Evolutionary conservation across 1,140 invertebrate genomes (phyloP), one percentile per base, ranked within the genome.

Genomic region (Ceratina australensis): DNA sequence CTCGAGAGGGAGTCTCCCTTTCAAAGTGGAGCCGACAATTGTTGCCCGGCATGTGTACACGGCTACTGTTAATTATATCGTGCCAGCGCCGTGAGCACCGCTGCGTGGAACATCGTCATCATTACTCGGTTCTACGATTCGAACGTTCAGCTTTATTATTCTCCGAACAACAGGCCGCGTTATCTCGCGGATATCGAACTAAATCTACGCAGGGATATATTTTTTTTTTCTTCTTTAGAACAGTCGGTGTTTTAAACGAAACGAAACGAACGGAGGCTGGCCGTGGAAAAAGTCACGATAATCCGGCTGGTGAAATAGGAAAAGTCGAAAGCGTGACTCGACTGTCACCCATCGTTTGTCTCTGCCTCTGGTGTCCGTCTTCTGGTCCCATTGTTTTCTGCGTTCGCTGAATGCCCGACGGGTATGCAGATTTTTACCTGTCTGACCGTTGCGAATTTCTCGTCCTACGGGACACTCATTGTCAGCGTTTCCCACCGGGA

Each of bases 11-110:
- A 76, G 74, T 74, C 59, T 52, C 59, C 22, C 26, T 78, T 61
- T 81, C 81, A 85, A 86, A 86, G 78, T 49, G 50, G 4, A 22
- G 67, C 84, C 84, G 84, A 79, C 84, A 86, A 68, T 86, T 86
- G 71, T 68, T 85, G 52, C 78, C 64, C 60, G 72, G n/a, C 13
- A 20, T 75, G 52, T 72, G 68, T 63, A 80, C 71, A 60, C 72
- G 67, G 84, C 84, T 86, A 86, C 84, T 81, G 84, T 86, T 86
- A 86, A 86, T 86, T 86, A 86, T 60, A 77, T 74, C 72, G 54
- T 80, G 76, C 76, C 68, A 76, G 24, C 61, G 68, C 74, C 65
- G 76, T 71, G 72, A 67, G 33, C 72, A 80, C 26, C 59, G 47
- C 72, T 26, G 22, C 79, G 28, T 64, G 49, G 47, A 79, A 72